These are phyloP conservation scores for Margaritifera margaritifera DNA, from an alignment of 2,888 invertebrate species.

Conservation along the genomic window DNA sequence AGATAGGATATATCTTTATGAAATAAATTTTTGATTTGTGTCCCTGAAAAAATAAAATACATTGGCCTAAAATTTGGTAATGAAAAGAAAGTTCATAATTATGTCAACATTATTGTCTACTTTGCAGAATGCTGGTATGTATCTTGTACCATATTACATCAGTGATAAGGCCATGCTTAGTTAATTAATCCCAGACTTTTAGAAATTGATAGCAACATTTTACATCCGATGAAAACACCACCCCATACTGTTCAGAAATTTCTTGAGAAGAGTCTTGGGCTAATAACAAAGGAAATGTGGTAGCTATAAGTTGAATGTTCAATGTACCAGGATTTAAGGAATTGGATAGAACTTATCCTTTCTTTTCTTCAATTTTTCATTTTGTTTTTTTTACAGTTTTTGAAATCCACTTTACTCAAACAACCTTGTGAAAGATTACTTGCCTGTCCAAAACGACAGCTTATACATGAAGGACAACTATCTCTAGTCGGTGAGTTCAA, in stretches of 20 bases:
- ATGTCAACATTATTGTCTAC: too few species aligned
- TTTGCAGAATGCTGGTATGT: too few species aligned
- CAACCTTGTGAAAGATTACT: conserved; percentile 79
- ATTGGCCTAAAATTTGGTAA: background rate
- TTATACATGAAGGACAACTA: conserved; percentile 75
- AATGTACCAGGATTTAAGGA: background rate
- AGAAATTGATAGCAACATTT: too few species aligned
- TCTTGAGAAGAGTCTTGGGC: too few species aligned
- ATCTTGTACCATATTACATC: too few species aligned
- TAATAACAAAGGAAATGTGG: too few species aligned
- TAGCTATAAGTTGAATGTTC: background rate
- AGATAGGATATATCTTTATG: too few species aligned
- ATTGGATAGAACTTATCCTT: background rate
- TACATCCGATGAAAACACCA: too few species aligned
- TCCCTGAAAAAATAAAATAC: background rate
- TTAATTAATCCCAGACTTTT: too few species aligned
- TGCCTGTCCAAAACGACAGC: conserved; percentile 75
- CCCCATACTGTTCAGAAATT: too few species aligned
- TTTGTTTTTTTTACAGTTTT: conserved; percentile 72
- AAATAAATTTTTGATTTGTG: background rate
- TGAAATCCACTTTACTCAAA: conserved; percentile 76
- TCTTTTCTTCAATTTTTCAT: background rate
- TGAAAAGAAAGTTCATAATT: background rate
- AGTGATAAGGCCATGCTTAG: too few species aligned
- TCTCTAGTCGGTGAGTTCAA: conserved; percentile 72